Base-by-base conservation (phyloP, 2,888 invertebrate genomes). In the Zygaena filipendulae region DNA sequence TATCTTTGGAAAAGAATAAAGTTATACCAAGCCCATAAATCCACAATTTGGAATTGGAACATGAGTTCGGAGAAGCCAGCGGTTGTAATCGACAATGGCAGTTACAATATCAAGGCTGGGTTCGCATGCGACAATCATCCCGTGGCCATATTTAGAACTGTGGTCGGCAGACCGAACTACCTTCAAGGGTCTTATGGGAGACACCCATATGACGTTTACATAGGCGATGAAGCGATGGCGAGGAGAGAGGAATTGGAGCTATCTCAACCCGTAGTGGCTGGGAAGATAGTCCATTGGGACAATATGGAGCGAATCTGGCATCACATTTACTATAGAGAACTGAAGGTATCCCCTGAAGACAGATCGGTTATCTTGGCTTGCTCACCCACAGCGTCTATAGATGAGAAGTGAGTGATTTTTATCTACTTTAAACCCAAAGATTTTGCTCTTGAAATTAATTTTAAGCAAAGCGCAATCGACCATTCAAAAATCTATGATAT, bases 41-140 rank as follows among this genome's bases (percentile, higher is more conserved):
- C n/a, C n/a, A n/a, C n/a, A n/a, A n/a, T n/a, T n/a, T n/a, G n/a
- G n/a, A n/a, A n/a, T n/a, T n/a, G n/a, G n/a, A n/a, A 28, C 26
- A 72, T 71, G 72, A 30, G 53, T 1, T 66, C 62, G 18, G 59
- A 63, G 2, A 74, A 69, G 21, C 75, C 77, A 6, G 52, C 52
- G 0, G 53, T 77, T 1, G 55, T 77, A 1, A 59, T 77, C 3
- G 75, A 75, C 29, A 69, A 63, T 22, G 77, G 77, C 1, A 67
- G 74, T 33, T 58, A 52, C 25, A 50, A 39, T 10, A 57, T 66
- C 2, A 77, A 77, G 38, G 69, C 74, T 1, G 75, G 77, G 0
- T 75, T 75, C 21, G 55, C 74, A 0, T 69, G 71, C 19, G 75
- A 77, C 33, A 74, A 77, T 33, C 72, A 75, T 19, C 75, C 75